A percentile compares a stretch with the other conserved stretches of the same genome.
Evolutionary conservation across 2,797 vertebrate genomes (phyloP).

Genomic region (Acridotheres tristis): DNA sequence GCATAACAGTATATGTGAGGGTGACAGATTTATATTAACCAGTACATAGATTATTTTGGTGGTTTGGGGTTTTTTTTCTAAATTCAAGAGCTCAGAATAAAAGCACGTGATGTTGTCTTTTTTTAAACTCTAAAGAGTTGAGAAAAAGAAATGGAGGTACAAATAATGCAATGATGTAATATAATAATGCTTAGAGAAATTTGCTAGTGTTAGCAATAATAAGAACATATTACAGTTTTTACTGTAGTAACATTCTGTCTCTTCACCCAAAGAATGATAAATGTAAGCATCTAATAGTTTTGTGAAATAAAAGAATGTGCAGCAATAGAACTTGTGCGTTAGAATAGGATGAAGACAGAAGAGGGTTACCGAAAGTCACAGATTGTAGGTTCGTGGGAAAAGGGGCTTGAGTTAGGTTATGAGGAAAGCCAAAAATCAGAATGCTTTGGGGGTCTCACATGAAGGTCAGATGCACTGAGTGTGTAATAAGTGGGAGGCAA

Average conservation of each 20-base stretch:
- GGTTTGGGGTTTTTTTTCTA: rapidly evolving
- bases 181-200: neutral
- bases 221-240: neutral
- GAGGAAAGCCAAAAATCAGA: slow-evolving; percentile 72
- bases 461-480: slow-evolving; percentile 91
- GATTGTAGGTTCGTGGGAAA: slow-evolving; percentile 33
- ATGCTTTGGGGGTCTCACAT: slow-evolving; percentile 79
- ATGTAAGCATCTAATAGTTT: neutral
- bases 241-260: neutral
- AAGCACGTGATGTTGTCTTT: neutral
- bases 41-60: neutral
- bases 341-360: neutral
- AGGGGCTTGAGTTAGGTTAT: slow-evolving; percentile 36
- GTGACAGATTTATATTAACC: neutral
- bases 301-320: neutral
- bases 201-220: neutral
- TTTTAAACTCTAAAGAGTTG: neutral
- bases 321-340: neutral
- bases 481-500: slow-evolving; percentile 88
- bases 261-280: neutral
- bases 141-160: neutral
- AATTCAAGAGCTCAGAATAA: neutral
- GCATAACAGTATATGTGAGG: neutral
- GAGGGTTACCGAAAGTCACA: neutral
- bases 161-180: neutral